Conservation (phyloP, 2,113 vertebrate species). For the Malurus melanocephalus region DNA sequence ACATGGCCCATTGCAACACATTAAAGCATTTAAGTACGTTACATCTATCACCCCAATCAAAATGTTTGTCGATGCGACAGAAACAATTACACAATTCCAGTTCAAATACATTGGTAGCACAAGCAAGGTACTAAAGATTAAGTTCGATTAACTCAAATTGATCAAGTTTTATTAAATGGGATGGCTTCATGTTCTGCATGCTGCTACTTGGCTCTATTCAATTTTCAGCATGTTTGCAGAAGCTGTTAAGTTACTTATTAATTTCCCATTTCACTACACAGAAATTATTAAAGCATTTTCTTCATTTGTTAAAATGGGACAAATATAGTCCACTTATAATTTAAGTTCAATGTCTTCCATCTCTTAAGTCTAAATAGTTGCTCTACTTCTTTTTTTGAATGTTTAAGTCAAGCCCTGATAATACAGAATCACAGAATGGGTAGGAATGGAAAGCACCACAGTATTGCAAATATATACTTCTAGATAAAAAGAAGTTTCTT, state of each 20-base stretch:
- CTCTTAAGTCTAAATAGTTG: not conserved
- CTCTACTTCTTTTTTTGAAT: not conserved
- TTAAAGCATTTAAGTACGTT: not conserved
- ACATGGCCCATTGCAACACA: not conserved
- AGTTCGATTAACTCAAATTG: not conserved
- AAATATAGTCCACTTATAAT: not conserved
- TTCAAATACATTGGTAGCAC: not conserved
- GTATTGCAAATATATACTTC: not conserved
- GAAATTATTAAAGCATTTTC: not conserved
- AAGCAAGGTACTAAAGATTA: not conserved
- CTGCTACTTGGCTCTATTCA: not conserved
- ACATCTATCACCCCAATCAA: not conserved
- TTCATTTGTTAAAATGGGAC: not conserved
- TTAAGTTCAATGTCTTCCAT: not conserved
- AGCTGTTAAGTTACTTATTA: conserved; percentile 7
- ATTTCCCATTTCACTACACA: not conserved
- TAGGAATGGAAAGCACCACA: not conserved
- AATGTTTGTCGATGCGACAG: not conserved
- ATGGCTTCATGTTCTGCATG: not conserved
- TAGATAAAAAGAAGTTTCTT: not conserved
- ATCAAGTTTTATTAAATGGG: not conserved
- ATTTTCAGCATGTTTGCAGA: not conserved
- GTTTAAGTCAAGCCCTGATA: not conserved
- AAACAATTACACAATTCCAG: not conserved
- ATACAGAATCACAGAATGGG: not conserved